These are phyloP conservation scores for Pristionchus mayeri DNA, from an alignment of 2,888 invertebrate genomes.

Conservation along the genomic window DNA sequence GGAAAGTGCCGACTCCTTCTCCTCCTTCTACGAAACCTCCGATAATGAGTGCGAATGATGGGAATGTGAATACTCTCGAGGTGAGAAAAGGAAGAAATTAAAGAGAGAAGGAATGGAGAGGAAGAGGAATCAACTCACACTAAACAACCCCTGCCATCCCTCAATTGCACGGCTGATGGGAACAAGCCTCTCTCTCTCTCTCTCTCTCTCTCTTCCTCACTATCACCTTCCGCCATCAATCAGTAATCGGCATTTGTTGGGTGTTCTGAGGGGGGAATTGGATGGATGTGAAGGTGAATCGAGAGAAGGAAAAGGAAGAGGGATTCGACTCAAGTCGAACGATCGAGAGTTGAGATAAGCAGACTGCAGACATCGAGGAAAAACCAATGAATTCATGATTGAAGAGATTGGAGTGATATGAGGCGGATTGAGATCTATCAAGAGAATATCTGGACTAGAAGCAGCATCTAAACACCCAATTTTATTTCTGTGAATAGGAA, in stretches of 20 bases:
- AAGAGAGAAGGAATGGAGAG: no score
- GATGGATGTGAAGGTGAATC: background rate
- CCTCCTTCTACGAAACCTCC: background rate
- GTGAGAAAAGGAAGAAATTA: background rate
- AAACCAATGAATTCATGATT: no score
- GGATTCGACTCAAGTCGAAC: background rate
- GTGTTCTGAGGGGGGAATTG: background rate
- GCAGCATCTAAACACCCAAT: no score
- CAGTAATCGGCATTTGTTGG: background rate
- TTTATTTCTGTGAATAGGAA: no score
- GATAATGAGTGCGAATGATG: background rate
- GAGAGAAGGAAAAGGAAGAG: background rate
- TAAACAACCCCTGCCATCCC: background rate
- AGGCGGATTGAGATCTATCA: no score
- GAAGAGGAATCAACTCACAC: background rate
- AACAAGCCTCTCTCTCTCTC: background rate
- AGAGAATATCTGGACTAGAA: no score
- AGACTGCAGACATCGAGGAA: no score
- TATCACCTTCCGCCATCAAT: no score
- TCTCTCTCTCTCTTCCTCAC: no score
- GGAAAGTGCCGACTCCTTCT: no score
- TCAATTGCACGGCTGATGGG: background rate
- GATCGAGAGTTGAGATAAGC: background rate
- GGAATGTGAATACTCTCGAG: background rate
- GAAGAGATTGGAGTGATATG: no score